phyloP scores from a whole-genome alignment of 1,140 invertebrate genomes.

The Glomeris maerens region DNA sequence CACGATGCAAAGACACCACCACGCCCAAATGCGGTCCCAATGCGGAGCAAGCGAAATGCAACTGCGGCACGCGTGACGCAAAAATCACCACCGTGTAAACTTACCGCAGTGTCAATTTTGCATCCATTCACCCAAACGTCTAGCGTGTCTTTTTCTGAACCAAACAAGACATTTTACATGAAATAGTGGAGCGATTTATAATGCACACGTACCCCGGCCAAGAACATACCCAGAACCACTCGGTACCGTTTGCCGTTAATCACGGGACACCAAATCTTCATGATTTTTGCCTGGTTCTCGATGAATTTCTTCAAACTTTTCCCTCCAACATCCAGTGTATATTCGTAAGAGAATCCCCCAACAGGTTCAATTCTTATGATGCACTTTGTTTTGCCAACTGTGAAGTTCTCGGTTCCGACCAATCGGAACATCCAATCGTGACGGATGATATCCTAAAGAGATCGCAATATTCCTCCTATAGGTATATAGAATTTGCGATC shows the following conservation, averaged over 20 bases:
- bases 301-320: slow-evolving; percentile 59
- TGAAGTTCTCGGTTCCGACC: slow-evolving; percentile 54
- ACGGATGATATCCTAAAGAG: slow-evolving; percentile 58
- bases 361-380: slow-evolving; percentile 54
- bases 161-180: slow-evolving; percentile 18
- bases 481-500: no score
- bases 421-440: slow-evolving; percentile 80
- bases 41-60: no score
- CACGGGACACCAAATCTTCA: slow-evolving; percentile 44
- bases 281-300: slow-evolving; percentile 54
- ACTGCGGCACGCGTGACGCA: no score
- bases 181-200: neutral
- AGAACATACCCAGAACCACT: slow-evolving; percentile 50
- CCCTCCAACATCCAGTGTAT: slow-evolving; percentile 56
- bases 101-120: slow-evolving; percentile 45
- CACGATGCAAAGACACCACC: no score
- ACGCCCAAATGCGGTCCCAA: no score
- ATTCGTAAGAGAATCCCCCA: slow-evolving; percentile 63
- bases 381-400: slow-evolving; percentile 38
- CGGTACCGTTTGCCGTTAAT: slow-evolving; percentile 35
- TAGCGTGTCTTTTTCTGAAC: slow-evolving; percentile 58
- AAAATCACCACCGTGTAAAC: no score
- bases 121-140: slow-evolving; percentile 63
- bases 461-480: no score
- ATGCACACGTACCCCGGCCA: neutral